Conservation (phyloP, 2,113 vertebrate genomes). For the Heterotis niloticus region DNA sequence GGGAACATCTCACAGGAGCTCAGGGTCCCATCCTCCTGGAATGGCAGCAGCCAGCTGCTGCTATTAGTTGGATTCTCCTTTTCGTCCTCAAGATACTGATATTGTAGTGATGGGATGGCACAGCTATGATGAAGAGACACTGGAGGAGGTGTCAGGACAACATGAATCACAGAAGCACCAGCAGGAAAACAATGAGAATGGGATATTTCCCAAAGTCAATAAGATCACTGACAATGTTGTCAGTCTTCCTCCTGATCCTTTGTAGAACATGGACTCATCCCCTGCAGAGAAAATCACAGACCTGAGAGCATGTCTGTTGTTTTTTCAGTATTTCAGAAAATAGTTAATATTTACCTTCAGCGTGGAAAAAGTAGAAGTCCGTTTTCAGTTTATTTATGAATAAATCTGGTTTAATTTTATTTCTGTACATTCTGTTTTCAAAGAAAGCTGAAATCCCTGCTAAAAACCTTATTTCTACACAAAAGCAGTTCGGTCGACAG, state of each 20-base stretch:
- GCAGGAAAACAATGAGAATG: no score
- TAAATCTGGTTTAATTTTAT: no score
- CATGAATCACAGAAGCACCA: no score
- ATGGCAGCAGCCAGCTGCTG: conserved; percentile 64
- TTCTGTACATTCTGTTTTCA: not conserved
- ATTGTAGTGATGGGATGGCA: conserved; percentile 75
- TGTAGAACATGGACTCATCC: not conserved
- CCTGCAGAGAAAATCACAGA: not conserved
- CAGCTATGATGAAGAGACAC: conserved; percentile 78
- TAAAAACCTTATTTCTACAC: not conserved
- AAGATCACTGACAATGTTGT: no score
- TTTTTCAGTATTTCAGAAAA: no score
- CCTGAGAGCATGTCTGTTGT: no score
- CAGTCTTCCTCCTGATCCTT: conserved; percentile 48
- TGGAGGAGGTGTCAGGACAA: no score
- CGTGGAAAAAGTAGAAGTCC: no score
- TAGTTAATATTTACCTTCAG: no score
- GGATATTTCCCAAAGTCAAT: no score
- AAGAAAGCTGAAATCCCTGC: not conserved
- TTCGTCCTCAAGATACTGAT: conserved; percentile 55
- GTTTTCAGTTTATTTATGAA: no score
- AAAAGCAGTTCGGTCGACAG: not conserved
- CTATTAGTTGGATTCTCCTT: conserved; percentile 63
- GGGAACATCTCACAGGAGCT: conserved; percentile 77
- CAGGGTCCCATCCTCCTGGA: conserved; percentile 66